phyloP scores from a whole-genome alignment of 2,888 invertebrate genomes.

The Sturmia bella region DNA sequence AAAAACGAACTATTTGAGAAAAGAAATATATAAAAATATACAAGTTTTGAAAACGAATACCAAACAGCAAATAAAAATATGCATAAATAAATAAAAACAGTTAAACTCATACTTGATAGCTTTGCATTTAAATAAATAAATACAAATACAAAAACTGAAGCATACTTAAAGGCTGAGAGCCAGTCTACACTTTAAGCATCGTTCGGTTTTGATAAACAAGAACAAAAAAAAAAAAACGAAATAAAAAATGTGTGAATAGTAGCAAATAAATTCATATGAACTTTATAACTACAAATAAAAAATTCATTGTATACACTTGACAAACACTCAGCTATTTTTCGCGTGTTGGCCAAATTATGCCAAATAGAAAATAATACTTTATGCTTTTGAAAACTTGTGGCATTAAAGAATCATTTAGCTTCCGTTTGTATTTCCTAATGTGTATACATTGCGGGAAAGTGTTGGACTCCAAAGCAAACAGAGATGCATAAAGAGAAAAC shows the following conservation, averaged over 20 bases:
- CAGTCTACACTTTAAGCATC: slow-evolving; percentile 32
- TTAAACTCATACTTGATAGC: slow-evolving; percentile 21
- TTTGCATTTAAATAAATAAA: slow-evolving; percentile 22
- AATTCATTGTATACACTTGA: slow-evolving; percentile 50
- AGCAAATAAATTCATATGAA: slow-evolving; percentile 32
- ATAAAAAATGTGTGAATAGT: slow-evolving; percentile 3
- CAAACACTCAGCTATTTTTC: slow-evolving; percentile 44
- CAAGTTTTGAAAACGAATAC: not conserved
- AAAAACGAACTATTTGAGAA: slow-evolving; percentile 12
- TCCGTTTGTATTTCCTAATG: slow-evolving; percentile 31
- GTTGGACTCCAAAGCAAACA: slow-evolving; percentile 40
- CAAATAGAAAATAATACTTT: slow-evolving; percentile 30
- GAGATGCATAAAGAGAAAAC: not conserved
- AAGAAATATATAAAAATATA: slow-evolving; percentile 13
- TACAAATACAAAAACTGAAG: slow-evolving; percentile 39
- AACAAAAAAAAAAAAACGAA: not conserved
- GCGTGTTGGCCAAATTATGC: slow-evolving; percentile 28
- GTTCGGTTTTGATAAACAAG: not conserved
- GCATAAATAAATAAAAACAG: slow-evolving; percentile 29
- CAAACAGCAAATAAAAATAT: slow-evolving; percentile 29
- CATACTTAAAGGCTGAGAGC: slow-evolving; percentile 56
- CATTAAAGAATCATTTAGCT: slow-evolving; percentile 50
- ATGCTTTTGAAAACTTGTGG: slow-evolving; percentile 34
- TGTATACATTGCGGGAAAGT: slow-evolving; percentile 34
- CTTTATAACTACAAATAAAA: slow-evolving; percentile 35